Conservation (phyloP, 2,797 vertebrate genomes). For the Danio aesculapii region DNA sequence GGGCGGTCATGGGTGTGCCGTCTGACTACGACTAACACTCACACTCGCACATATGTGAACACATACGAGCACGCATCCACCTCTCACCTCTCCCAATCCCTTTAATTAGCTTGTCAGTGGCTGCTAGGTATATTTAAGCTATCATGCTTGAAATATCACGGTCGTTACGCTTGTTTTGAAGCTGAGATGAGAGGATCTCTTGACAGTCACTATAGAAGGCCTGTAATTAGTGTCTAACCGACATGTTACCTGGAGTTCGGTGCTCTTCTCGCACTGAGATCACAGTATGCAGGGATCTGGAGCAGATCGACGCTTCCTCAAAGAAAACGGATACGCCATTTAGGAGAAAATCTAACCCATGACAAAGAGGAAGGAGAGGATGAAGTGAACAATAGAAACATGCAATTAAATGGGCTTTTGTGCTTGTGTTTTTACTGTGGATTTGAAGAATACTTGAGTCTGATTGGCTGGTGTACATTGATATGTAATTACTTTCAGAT, state of each 20-base stretch:
- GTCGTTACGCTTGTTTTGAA: slow-evolving; percentile 3
- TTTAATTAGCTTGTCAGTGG: slow-evolving; percentile 31
- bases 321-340: slow-evolving; percentile 33
- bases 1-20: not conserved
- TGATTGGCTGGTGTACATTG: too few relatives aligned
- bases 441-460: too few relatives aligned
- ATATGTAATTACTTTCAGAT: too few relatives aligned
- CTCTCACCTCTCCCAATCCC: slow-evolving; percentile 7
- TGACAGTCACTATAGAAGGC: slow-evolving; percentile 25
- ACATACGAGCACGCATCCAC: not conserved
- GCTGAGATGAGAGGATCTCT: slow-evolving; percentile 14
- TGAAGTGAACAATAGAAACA: too few relatives aligned
- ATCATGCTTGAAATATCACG: slow-evolving; percentile 42
- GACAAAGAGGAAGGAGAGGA: not conserved
- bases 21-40: not conserved
- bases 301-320: slow-evolving; percentile 15
- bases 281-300: slow-evolving; percentile 1
- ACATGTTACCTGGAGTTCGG: slow-evolving; percentile 26
- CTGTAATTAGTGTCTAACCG: slow-evolving; percentile 40
- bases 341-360: not conserved
- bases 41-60: slow-evolving; percentile 5
- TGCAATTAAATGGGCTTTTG: not conserved
- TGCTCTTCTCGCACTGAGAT: slow-evolving; percentile 13
- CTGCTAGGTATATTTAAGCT: slow-evolving; percentile 39
- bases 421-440: too few relatives aligned